Percentiles rank a stretch among this genome's conserved stretches.
phyloP scores from a whole-genome alignment of 2,797 vertebrate genomes.

The Tragelaphus eurycerus region DNA sequence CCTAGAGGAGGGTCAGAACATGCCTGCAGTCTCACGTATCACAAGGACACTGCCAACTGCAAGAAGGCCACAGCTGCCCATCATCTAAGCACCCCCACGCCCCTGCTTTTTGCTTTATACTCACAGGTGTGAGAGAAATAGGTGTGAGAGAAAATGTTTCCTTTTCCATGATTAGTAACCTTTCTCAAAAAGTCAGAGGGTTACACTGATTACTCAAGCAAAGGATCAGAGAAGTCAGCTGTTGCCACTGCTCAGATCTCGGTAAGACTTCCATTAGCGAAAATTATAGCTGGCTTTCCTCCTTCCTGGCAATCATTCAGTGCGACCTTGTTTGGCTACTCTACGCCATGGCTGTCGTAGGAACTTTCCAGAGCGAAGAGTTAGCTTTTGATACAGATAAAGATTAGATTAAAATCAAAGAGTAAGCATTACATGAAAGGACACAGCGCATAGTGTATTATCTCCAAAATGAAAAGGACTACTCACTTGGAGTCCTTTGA shows the following conservation, averaged over 20 bases:
- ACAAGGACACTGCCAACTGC: accelerated
- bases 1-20: neutral
- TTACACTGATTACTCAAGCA: neutral
- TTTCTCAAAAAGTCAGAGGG: neutral
- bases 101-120: neutral
- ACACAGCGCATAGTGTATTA: neutral
- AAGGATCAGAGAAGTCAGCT: neutral
- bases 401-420: neutral
- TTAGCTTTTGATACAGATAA: neutral
- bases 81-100: accelerated
- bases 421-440: neutral
- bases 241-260: neutral
- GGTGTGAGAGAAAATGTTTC: neutral
- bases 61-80: accelerated
- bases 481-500: neutral
- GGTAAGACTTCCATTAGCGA: neutral
- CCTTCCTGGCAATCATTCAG: neutral
- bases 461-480: neutral
- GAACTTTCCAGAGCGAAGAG: conserved; percentile 2
- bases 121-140: neutral
- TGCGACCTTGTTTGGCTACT: neutral
- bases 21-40: neutral
- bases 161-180: neutral
- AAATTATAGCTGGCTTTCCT: neutral
- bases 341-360: neutral